Percentiles rank a stretch among this genome's conserved stretches.
Conservation (phyloP, 2,888 invertebrate species). For the Psylliodes chrysocephalus region DNA sequence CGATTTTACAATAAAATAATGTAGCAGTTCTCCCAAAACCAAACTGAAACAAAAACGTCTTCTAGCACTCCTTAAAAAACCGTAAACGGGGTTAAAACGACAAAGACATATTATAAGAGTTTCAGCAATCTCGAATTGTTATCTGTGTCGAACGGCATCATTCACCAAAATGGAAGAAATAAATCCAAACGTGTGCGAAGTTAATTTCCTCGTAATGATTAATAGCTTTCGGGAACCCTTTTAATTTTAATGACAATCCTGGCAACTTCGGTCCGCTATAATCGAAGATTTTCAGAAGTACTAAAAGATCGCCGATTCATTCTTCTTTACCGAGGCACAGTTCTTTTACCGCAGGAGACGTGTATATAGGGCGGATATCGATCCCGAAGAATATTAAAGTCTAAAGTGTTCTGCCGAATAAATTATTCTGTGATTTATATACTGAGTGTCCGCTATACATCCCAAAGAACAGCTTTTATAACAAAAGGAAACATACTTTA, state of each 20-base stretch:
- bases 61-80: too few species aligned
- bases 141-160: too few species aligned
- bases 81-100: too few species aligned
- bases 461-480: too few species aligned
- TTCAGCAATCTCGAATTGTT: too few species aligned
- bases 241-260: slow-evolving; percentile 35
- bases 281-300: slow-evolving; percentile 5
- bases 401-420: background rate
- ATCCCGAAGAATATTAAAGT: background rate
- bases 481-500: too few species aligned
- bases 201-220: slow-evolving; percentile 33
- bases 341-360: background rate
- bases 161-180: slow-evolving; percentile 9
- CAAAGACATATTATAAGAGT: too few species aligned
- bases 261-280: background rate
- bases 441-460: too few species aligned
- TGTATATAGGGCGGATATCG: slow-evolving; percentile 1
- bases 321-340: background rate
- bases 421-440: background rate
- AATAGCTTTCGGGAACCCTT: slow-evolving; percentile 28
- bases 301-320: slow-evolving; percentile 16
- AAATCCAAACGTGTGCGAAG: slow-evolving; percentile 28
- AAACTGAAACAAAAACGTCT: too few species aligned
- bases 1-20: too few species aligned
- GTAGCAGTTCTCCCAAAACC: too few species aligned